Base-by-base conservation (phyloP, 1,140 invertebrate genomes). In the Drosophila tsacasi region DNA sequence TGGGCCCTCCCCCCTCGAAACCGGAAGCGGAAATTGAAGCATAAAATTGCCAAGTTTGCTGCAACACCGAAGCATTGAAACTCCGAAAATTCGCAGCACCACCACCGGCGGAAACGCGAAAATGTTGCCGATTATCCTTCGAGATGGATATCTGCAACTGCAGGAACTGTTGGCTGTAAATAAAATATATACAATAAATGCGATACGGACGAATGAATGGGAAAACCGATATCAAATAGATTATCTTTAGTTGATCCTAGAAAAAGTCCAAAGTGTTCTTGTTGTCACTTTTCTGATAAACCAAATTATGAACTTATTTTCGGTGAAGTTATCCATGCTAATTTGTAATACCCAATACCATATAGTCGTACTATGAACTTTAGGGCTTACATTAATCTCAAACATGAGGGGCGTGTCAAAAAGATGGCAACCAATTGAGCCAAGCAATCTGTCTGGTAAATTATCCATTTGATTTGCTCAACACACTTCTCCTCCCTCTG, bases 21-120 rank as follows among this genome's bases (percentile, higher is more conserved):
- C 81, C 78, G 85, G 85, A 91, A 90, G 46, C 85, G 85, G 85
- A 90, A 90, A 90, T 90, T 90, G 85, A 90, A 90, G 85, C 85
- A 90, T 90, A 85, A 90, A 90, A 90, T 80, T 90, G 81, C 85
- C 85, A 90, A 90, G 81, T 75, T 90, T 85, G 75, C 79, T 76
- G 63, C 69, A 25, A 57, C 59, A 59, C 50, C 65, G 46, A 79
- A 68, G 54, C 49, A 39, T 66, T 21, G 42, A 30, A 68, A 39
- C 66, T 42, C 25, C 35, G 12, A 67, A 67, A 55, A 54, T 47
- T 47, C 19, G 17, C 17, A 30, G 49, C 44, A 23, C 42, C 19
- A 13, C 44, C 44, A 23, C 19, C 47, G 35, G 68, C 39, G 72
- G 72, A 66, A 66, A 71, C 66, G 76, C 60, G 73, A 75, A 75